Conservation (phyloP, 2,888 invertebrate species). For the Boloria euphrosyne region DNA sequence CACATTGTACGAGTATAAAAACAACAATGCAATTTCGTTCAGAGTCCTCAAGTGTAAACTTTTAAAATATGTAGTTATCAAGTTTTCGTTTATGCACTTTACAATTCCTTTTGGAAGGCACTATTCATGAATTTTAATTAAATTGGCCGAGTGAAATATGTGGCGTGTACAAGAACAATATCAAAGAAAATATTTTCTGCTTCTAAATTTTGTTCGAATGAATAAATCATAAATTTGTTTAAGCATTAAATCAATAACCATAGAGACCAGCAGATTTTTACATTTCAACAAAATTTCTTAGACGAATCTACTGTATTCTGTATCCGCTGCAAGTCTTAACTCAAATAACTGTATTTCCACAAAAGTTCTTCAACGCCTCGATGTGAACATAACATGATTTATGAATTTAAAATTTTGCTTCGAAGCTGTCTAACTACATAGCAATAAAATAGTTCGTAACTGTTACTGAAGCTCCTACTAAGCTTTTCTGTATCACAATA, state of each 20-base stretch:
- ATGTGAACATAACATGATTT: slow-evolving; percentile 41
- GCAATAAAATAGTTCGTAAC: slow-evolving; percentile 38
- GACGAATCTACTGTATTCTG: slow-evolving; percentile 33
- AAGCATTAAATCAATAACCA: slow-evolving; percentile 3
- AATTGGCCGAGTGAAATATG: not conserved
- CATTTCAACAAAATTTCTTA: slow-evolving; percentile 23
- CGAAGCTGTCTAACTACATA: slow-evolving; percentile 38
- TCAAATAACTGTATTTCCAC: slow-evolving; percentile 42
- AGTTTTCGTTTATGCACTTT: no score
- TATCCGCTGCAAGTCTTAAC: slow-evolving; percentile 40
- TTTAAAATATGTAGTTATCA: no score
- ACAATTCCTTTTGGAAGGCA: no score
- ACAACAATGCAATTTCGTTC: no score
- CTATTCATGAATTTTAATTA: slow-evolving; percentile 3
- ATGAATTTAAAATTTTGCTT: slow-evolving; percentile 42
- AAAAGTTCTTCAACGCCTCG: slow-evolving; percentile 42
- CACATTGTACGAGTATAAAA: no score
- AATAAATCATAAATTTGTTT: slow-evolving; percentile 7
- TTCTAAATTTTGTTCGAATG: not conserved
- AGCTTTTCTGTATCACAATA: not conserved
- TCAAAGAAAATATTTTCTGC: not conserved
- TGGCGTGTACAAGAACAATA: not conserved
- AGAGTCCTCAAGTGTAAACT: no score
- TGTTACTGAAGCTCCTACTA: slow-evolving; percentile 21
- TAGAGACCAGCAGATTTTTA: slow-evolving; percentile 3